phyloP scores from a whole-genome alignment of 2,888 invertebrate species.

The Laspeyria flexula region DNA sequence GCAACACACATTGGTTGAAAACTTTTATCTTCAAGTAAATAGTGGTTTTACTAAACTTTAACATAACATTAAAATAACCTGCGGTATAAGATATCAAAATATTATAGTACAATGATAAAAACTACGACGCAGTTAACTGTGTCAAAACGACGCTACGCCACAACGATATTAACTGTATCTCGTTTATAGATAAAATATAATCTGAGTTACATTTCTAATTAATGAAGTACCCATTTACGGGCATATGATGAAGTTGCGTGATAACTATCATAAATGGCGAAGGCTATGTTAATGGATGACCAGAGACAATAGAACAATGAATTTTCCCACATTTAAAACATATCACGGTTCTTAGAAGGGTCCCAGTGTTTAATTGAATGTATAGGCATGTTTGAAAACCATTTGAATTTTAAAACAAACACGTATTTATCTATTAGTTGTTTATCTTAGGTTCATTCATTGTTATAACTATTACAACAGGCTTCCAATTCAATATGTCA shows the following conservation, averaged over 20 bases:
- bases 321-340: constrained; percentile 74
- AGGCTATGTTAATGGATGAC: constrained; percentile 70
- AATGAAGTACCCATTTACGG: constrained; percentile 29
- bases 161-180: not conserved
- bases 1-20: no score
- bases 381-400: constrained; percentile 12
- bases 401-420: constrained; percentile 1
- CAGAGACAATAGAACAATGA: constrained; percentile 82
- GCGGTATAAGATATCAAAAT: not conserved
- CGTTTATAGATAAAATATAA: not conserved
- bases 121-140: no score
- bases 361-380: constrained; percentile 22
- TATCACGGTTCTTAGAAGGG: constrained; percentile 68
- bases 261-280: constrained; percentile 68
- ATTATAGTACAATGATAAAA: not conserved
- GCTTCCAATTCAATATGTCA: no score
- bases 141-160: no score
- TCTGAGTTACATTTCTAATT: constrained; percentile 8
- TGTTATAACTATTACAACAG: no score
- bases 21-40: no score
- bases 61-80: no score
- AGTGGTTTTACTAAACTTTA: no score
- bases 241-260: constrained; percentile 61
- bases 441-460: no score
- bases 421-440: not conserved